Evolutionary conservation across 2,797 vertebrate genomes (phyloP), one percentile per base, ranked within the genome.

Genomic region (Megaceryle alcyon): DNA sequence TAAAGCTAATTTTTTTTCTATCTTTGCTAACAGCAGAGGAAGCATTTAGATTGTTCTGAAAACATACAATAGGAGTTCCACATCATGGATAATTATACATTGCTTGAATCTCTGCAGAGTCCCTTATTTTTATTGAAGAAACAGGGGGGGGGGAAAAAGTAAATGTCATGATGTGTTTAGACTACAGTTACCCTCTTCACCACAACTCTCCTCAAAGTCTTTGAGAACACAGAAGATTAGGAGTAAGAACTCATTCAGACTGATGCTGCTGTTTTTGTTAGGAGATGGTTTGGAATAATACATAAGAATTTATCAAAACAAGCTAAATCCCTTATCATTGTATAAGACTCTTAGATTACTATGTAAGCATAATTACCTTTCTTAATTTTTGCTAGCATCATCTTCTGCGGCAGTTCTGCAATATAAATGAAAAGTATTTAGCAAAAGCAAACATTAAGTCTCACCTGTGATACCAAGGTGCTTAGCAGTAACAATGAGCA

Each of bases 351-450:
- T 76, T 39, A 79, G 35, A 39, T 76, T 35, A 61, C 2, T 10
- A 57, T 7, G 9, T 51, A 88, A 88, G 81, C 9, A 20, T 59
- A 64, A 68, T 97, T 86, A 98, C 98, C 98, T 94, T 93, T 79
- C 49, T 57, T 59, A 13, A 68, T 54, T 81, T 65, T 78, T 71
- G 31, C 10, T 51, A 37, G 61, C 7, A 4, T 31, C 54, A 7
- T 43, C 78, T 64, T 97, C 64, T 7, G 48, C 73, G 35, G 28
- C 26, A 91, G 64, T 88, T 77, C 98, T 98, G 82, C 10, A 97
- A 97, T 29, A 70, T 5, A 97, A 96, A 92, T 5, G 12, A 59
- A 54, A 70, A 61, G 1, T 29, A 51, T 65, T 86, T 70, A 88
- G 22, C 12, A 43, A 86, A 88, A 79, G 16, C n/a, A 75, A 28